These are phyloP conservation scores for Salvelinus namaycush DNA, from an alignment of 2,113 vertebrate genomes.

Conservation along the genomic window DNA sequence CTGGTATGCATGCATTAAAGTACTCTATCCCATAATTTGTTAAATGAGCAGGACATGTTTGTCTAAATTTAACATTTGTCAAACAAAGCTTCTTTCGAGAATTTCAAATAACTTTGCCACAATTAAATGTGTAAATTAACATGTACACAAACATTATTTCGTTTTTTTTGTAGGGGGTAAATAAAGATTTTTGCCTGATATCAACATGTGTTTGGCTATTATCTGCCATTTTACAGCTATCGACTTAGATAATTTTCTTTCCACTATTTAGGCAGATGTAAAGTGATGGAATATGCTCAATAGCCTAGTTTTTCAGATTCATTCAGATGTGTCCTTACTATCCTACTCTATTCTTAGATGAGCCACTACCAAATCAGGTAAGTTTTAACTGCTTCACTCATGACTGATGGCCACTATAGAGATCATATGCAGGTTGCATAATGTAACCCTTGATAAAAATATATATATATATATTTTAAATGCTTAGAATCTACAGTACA, in stretches of 20 bases:
- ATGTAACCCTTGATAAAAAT: too few relatives aligned
- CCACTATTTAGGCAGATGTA: too few relatives aligned
- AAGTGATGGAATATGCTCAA: too few relatives aligned
- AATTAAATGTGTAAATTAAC: neutral
- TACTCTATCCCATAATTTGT: slow-evolving; percentile 21
- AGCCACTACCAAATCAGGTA: neutral
- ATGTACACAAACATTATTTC: neutral
- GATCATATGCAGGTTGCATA: too few relatives aligned
- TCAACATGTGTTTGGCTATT: neutral
- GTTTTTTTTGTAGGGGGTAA: neutral
- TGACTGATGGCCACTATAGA: too few relatives aligned
- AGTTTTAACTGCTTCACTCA: neutral
- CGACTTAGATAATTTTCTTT: neutral
- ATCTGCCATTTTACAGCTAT: neutral
- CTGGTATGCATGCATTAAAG: slow-evolving; percentile 27
- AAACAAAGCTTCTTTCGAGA: slow-evolving; percentile 10
- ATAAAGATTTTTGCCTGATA: neutral
- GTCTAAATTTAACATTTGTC: neutral
- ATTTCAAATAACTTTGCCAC: neutral
- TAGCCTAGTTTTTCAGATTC: too few relatives aligned
- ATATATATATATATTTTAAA: too few relatives aligned
- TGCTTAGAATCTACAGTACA: too few relatives aligned
- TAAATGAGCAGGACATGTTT: slow-evolving; percentile 31
- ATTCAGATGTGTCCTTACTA: too few relatives aligned
- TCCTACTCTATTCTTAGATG: neutral